Evolutionary conservation across 2,797 vertebrate species (phyloP), one percentile per base, ranked within the genome.

Genomic region (Chiroxiphia lanceolata): DNA sequence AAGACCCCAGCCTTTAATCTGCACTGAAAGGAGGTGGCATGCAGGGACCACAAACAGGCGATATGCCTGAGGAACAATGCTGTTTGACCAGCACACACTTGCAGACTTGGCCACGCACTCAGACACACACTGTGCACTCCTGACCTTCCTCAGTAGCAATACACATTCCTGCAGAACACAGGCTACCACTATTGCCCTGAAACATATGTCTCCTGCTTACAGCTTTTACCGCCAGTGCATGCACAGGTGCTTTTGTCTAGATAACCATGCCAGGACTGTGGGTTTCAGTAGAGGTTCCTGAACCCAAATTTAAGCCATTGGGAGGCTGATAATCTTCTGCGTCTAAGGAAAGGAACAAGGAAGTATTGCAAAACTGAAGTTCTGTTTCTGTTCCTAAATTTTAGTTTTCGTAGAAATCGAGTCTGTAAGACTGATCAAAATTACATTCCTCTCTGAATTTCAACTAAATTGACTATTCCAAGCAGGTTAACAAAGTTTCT

Each of bases 1-100:
- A 98, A 98, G 97, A 97, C 89, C 70, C 91, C 89, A 69, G 95
- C 65, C 84, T 96, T 96, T 97, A 94, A 97, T 96, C 93, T 94
- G 95, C 87, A 94, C 96, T 97, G 97, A 98, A 98, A 98, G 64
- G 83, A 94, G 65, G 47, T 33, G 60, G 59, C 54, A 80, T 59
- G 45, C 85, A 80, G 64, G 60, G 67, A 76, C 40, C 4, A 1
- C 83, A 75, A 77, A 91, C 47, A 68, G 76, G 60, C 75, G 74
- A 36, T 15, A 27, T 3, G 6, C 56, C 75, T 59, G 33, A 78
- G 68, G 44, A 82, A 75, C 53, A 92, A 42, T 6, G 10, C 77
- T n/a, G 63, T 42, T 45, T 40, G 72, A 54, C 38, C 27, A 48
- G 38, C 0, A 1, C 23, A 33, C 6, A 23, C 54, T 70, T 74